Conservation (phyloP, 37 sponge, comb jelly and placozoan genomes). For the Cliona cf. orientalis region DNA sequence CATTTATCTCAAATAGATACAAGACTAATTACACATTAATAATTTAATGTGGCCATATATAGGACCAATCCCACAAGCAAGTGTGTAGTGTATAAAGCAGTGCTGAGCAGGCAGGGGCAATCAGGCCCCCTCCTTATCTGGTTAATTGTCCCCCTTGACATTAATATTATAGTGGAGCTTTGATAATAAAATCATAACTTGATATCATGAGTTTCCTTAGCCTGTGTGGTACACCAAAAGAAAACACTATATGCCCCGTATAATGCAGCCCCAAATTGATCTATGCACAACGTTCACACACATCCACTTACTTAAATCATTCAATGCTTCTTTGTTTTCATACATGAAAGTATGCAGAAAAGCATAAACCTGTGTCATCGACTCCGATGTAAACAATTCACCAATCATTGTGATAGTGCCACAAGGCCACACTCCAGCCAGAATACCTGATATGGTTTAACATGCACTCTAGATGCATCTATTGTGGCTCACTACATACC, state of each 20-base stretch:
- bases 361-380: constrained; percentile 37
- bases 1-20: neutral
- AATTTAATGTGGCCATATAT: no score
- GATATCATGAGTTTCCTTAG: no score
- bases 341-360: constrained; percentile 13
- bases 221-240: no score
- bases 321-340: neutral
- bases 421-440: constrained; percentile 57
- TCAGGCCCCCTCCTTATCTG: no score
- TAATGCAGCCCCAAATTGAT: no score
- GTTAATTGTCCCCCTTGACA: no score
- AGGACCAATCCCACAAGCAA: no score
- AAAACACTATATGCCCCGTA: no score
- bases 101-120: neutral
- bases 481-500: constrained; percentile 3
- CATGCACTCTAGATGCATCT: neutral
- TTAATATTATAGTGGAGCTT: no score
- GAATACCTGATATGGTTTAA: constrained; percentile 16
- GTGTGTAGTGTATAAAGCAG: neutral
- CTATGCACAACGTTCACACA: no score
- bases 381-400: constrained; percentile 34
- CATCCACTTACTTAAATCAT: constrained; percentile 3
- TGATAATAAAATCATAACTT: no score
- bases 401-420: constrained; percentile 29
- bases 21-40: no score